These are phyloP conservation scores for Hexactinellida sp. DNA, from an alignment of 37 sponge, comb jelly and placozoan species.

Conservation along the genomic window DNA sequence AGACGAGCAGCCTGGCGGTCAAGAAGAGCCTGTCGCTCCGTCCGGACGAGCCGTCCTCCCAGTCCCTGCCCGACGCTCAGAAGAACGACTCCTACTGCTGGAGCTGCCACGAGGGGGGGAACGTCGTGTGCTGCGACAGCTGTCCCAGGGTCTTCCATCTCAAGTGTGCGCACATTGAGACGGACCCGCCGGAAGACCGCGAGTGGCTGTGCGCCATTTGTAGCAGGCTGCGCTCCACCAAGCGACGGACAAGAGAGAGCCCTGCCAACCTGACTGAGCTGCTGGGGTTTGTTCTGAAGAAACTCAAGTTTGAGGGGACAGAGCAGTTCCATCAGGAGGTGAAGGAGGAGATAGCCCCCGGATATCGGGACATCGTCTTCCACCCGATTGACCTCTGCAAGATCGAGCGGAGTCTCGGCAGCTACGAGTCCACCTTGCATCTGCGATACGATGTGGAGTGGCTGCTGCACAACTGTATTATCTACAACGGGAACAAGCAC, in stretches of 20 bases:
- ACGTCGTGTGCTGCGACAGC: conserved; percentile 87
- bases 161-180: conserved; percentile 31
- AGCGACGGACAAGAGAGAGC: conserved; percentile 46
- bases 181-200: conserved; percentile 52
- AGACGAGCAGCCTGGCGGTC: not conserved
- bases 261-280: conserved; percentile 59
- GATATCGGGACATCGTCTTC: conserved; percentile 63
- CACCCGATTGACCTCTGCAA: conserved; percentile 70
- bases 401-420: conserved; percentile 37
- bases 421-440: conserved; percentile 53
- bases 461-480: conserved; percentile 97
- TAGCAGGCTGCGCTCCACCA: conserved; percentile 38
- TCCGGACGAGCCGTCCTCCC: not conserved
- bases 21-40: not conserved
- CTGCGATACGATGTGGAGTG: conserved; percentile 80
- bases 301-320: conserved; percentile 78
- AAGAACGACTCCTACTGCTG: conserved; percentile 97
- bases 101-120: conserved; percentile 91
- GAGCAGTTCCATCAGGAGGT: conserved; percentile 73
- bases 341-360: conserved; percentile 47
- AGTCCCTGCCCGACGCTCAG: conserved; percentile 22
- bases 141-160: conserved; percentile 90
- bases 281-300: conserved; percentile 46
- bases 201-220: conserved; percentile 87
- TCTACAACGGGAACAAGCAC: conserved; percentile 85